These are phyloP conservation scores for Phoxinus phoxinus DNA, from an alignment of 2,113 vertebrate genomes.

Conservation along the genomic window DNA sequence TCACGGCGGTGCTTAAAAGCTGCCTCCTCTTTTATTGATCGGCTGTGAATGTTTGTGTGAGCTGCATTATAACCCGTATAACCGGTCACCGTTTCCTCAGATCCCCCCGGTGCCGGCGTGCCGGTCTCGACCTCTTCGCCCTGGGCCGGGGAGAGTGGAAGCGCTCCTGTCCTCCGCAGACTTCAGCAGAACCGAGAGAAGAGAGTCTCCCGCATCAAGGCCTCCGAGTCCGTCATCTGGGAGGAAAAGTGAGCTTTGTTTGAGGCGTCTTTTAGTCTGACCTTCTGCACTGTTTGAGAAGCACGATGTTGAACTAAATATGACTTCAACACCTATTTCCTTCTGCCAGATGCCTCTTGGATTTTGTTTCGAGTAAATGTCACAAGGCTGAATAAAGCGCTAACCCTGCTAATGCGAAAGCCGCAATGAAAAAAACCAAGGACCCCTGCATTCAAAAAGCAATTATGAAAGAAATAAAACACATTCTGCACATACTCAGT, in stretches of 20 bases:
- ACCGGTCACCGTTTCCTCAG: constrained; percentile 20
- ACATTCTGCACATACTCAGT: background rate
- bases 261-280: constrained; percentile 2
- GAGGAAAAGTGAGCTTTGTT: constrained; percentile 58
- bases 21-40: background rate
- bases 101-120: background rate
- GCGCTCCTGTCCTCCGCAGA: constrained; percentile 72
- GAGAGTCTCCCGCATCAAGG: constrained; percentile 73
- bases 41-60: background rate
- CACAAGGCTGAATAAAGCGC: constrained; percentile 3
- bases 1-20: background rate
- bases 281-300: constrained; percentile 2
- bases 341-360: background rate
- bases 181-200: constrained; percentile 76
- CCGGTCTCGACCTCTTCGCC: constrained; percentile 50
- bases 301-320: background rate
- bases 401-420: constrained; percentile 1
- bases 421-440: background rate
- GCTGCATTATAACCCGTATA: background rate
- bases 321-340: background rate
- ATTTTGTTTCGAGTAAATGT: constrained; percentile 11
- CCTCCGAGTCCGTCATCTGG: constrained; percentile 64
- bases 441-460: constrained; percentile 1
- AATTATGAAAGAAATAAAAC: constrained; percentile 39
- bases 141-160: constrained; percentile 61